Evolutionary conservation across 2,888 invertebrate species (phyloP), one percentile per base, ranked within the genome.

Genomic region (Globia sparganii): DNA sequence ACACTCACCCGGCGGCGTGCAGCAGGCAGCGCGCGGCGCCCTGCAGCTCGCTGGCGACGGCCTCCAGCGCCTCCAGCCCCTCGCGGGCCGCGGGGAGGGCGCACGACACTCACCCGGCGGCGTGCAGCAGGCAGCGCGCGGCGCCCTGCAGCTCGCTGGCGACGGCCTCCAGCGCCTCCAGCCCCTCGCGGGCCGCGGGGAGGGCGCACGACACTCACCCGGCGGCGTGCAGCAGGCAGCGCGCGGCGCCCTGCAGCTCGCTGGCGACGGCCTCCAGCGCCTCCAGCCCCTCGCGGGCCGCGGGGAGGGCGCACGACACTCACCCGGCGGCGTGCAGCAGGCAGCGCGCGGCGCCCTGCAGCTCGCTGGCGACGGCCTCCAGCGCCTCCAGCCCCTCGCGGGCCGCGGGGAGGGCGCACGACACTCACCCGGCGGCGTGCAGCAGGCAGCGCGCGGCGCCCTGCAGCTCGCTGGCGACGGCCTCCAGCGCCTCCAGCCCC

Each of bases 71-170:
- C 83, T 71, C 77, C 70, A 83, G 81, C 34, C 80, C 83, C 75
- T 71, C 81, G 66, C 34, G 62, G 43, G 43, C 43, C 13, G 43
- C 13, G 13, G 43, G 13, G 13, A 43, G 43, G 13, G 31, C 72
- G 61, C n/a, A n/a, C n/a, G n/a, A n/a, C n/a, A n/a, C n/a, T n/a
- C n/a, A n/a, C n/a, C n/a, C 15, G 31, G 28, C 72, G 73, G 77
- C 64, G 40, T 80, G 80, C 81, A 90, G 85, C 82, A 69, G 53
- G 67, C 81, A 75, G 59, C n/a, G n/a, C n/a, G 49, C 84, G 90
- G 13, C 43, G 43, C 13, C 43, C 43, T 43, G 13, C 43, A 43
- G 43, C 43, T n/a, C n/a, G n/a, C n/a, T n/a, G n/a, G n/a, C n/a
- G n/a, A n/a, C n/a, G n/a, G 43, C 66, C 83, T 71, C 77, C 70